Conservation (phyloP, 2,888 invertebrate genomes). For the Troides aeacus region DNA sequence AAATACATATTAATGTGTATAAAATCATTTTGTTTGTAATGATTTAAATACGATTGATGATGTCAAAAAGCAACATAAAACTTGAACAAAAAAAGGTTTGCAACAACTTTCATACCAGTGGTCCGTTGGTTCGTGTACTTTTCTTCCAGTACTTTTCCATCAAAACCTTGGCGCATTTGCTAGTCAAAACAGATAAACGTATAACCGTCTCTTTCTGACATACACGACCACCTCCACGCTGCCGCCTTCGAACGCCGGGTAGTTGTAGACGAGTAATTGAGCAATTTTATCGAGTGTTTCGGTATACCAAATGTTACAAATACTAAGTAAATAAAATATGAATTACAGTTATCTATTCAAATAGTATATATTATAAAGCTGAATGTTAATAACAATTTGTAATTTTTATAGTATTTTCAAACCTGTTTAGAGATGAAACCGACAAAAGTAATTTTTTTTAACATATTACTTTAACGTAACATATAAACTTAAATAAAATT, state of each 20-base stretch:
- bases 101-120: conserved; percentile 40
- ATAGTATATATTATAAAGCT: not conserved
- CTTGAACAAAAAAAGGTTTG: conserved; percentile 47
- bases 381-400: not conserved
- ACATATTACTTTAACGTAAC: not conserved
- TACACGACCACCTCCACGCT: conserved; percentile 4
- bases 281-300: conserved; percentile 26
- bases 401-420: not conserved
- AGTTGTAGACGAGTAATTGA: conserved; percentile 31
- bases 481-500: too few relatives aligned
- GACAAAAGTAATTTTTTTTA: not conserved
- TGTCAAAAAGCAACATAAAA: conserved; percentile 2
- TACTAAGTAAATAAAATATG: not conserved
- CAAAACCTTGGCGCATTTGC: conserved; percentile 46
- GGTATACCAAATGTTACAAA: conserved; percentile 25
- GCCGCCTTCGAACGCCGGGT: conserved; percentile 17
- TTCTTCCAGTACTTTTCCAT: conserved; percentile 71
- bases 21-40: not conserved
- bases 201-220: conserved; percentile 43
- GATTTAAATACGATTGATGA: not conserved
- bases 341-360: not conserved
- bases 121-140: conserved; percentile 49
- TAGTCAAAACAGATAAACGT: conserved; percentile 43
- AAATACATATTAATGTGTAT: not conserved
- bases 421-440: not conserved